phyloP scores from a whole-genome alignment of 1,140 invertebrate genomes.

The Brachionus angularis region DNA sequence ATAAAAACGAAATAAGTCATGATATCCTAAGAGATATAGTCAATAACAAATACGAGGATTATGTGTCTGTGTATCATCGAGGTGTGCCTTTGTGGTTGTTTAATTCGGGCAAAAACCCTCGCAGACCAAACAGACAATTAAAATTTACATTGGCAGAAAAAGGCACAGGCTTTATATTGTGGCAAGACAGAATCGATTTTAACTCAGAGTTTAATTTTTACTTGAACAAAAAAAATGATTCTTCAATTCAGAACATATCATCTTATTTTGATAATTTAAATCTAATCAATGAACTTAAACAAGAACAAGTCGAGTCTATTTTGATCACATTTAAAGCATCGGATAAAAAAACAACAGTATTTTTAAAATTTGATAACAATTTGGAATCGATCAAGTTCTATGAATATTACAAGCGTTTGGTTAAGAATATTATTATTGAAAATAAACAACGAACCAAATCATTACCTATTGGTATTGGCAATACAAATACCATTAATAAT shows the following conservation, averaged over 20 bases:
- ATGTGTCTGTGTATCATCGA: conserved; percentile 11
- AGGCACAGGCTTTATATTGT: conserved; percentile 42
- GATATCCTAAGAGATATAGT: conserved; percentile 21
- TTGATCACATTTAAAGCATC: conserved; percentile 21
- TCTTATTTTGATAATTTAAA: conserved; percentile 33
- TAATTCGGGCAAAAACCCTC: conserved; percentile 29
- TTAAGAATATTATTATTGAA: conserved; percentile 11
- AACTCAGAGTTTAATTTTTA: conserved; percentile 31
- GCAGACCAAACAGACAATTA: neutral
- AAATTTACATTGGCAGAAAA: conserved; percentile 31
- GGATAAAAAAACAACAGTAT: conserved; percentile 35
- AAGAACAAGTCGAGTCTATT: conserved; percentile 30
- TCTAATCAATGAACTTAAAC: conserved; percentile 31
- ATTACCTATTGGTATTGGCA: neutral
- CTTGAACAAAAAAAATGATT: conserved; percentile 23
- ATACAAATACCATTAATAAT: neutral
- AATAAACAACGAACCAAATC: conserved; percentile 11
- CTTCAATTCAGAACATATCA: conserved; percentile 1
- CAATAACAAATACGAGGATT: conserved; percentile 23
- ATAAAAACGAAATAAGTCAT: conserved; percentile 6
- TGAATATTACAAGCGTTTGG: conserved; percentile 16
- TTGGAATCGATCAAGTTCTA: conserved; percentile 15
- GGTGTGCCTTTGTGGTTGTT: conserved; percentile 41
- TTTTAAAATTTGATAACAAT: conserved; percentile 21
- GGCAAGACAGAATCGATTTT: conserved; percentile 40